Evolutionary conservation across 1,140 invertebrate genomes (phyloP), one percentile per base, ranked within the genome.

Genomic region (Saxidomus purpurata): DNA sequence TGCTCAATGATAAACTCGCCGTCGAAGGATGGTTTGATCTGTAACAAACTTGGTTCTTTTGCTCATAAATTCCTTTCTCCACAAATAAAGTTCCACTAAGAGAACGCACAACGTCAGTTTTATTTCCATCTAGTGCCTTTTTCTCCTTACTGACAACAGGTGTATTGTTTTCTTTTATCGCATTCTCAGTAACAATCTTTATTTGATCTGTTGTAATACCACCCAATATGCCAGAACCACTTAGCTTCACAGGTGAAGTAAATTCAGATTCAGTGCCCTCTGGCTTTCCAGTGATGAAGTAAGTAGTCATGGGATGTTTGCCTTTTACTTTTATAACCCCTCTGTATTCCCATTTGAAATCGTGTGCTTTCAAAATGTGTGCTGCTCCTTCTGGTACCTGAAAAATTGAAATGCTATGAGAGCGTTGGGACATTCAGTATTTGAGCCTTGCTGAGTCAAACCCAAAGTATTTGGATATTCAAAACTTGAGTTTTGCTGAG

Each of bases 241-340:
- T 55, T 36, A 15, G 55, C 28, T 34, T 52, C 0, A 55, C 4
- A 36, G 47, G 76, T n/a, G 49, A 36, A 52, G 28, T 79, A 55
- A 52, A 17, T 34, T 19, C 22, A 1, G 76, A 47, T 52, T 79
- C 34, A 36, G 8, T 79, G 17, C 34, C 47, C 34, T 85, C 69
- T 40, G 25, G 19, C 22, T 43, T 67, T 0, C 74, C 59, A 9
- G 77, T 88, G 2, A 95, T 86, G 69, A 94, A 94, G 84, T 93
- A 95, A 19, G 94, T 95, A 36, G 92, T 92, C 94, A 95, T 95
- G n/a, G 94, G 94, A 13, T 91, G 84, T 87, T 95, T 95, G 2
- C 94, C 94, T 90, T 95, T 95, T 15, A 95, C 92, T 25, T 93
- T 93, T 28, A 92, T 95, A 0, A 94, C 52, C 2, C 94, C 94